Base-by-base conservation (phyloP, 2,888 invertebrate species). In the Limnephilus auricula region DNA sequence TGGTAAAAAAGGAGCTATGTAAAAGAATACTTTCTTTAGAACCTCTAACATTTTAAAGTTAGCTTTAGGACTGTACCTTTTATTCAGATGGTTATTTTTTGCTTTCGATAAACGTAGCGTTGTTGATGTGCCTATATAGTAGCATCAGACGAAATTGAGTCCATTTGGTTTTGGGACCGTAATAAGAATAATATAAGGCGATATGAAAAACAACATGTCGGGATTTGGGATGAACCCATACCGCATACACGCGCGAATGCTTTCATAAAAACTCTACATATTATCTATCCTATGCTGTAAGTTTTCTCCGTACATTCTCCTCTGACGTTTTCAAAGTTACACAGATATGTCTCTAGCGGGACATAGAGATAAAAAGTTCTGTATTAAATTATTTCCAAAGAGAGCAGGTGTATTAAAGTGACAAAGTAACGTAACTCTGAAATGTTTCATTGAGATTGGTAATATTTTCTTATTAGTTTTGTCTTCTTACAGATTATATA, bases 151-250 rank as follows among this genome's bases (percentile, higher is more conserved):
- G 92, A 93, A 93, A 93, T 93, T 93, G 93, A 93, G 93, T 92
- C 93, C 93, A 93, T 93, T 93, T 93, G 90, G 93, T 93, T 40
- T 92, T 90, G 92, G 92, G 91, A 85, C 90, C 90, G 92, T 93
- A 92, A 93, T 93, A 93, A 93, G 93, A 93, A 93, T 93, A 93
- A 93, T 92, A 93, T 91, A 92, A 92, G 91, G 90, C 89, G 93
- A 93, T 93, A 93, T 93, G 93, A 93, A 93, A 92, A 93, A 93
- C 93, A 93, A 93, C 92, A 93, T 92, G 93, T 92, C 88, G 92
- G 93, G 92, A 93, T 93, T 93, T 93, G 86, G 91, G 89, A 91
- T 91, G 91, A 89, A 89, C 89, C 91, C 89, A 80, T 79, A 37
- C 79, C 79, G 37, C 89, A 89, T 89, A 79, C 89, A 80, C 45